Evolutionary conservation across 2,797 vertebrate species (phyloP), one percentile per base, ranked within the genome.

Genomic region (Parauchenoglanis punctatus): DNA sequence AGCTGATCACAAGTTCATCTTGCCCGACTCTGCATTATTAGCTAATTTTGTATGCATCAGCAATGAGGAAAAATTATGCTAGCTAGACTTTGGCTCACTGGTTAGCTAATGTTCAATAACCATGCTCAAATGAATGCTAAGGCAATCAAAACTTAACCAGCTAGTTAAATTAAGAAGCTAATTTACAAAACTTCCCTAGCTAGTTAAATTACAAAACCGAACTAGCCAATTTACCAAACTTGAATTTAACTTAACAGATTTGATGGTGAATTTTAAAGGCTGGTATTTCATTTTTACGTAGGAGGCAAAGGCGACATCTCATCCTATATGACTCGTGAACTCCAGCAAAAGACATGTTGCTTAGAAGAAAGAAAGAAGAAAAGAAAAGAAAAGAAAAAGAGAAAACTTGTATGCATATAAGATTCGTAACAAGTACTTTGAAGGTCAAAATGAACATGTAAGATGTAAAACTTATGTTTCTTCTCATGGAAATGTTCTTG

Each of bases 381-480:
- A 46, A 73, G 10, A 17, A 7, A 44, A 72, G 17, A 40, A 25
- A 49, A 76, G n/a, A 0, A 76, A 0, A 25, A 46, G 23, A 73
- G 4, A 17, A 7, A 44, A 72, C 40, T 40, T 40, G 40, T 7
- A 61, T 2, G n/a, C 49, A 23, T 56, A 18, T 56, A 2, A 35
- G 8, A 58, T 56, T 31, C n/a, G 49, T 18, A 77, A 31, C 7
- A 3, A n/a, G 73, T 15, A 17, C 44, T 76, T 52, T 75, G 18
- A 78, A 61, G 54, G 2, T 81, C 4, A 81, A 56, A 77, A 77
- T 56, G n/a, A 78, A 78, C 56, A 78, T 23, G n/a, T 25, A 25
- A 40, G 17, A 80, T n/a, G 20, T 80, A 23, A 59, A 59, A 59
- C 2, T 1, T 59, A 31, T 31, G 15, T 52, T 52, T 15, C 8